phyloP scores from a whole-genome alignment of 2,113 vertebrate genomes.

The Rhinolophus ferrumequinum region DNA sequence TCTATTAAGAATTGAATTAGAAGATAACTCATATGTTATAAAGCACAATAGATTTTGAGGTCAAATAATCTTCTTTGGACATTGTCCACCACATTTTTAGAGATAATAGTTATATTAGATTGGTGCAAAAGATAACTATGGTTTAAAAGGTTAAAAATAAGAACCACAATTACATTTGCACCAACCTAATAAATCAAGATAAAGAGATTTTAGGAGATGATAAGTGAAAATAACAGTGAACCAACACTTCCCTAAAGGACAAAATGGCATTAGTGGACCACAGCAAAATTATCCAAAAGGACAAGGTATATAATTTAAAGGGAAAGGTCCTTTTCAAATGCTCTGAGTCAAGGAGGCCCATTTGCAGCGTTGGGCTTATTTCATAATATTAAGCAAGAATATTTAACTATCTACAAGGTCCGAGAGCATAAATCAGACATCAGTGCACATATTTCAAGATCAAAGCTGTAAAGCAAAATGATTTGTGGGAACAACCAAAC shows the following conservation, averaged over 20 bases:
- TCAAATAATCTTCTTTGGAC: not conserved
- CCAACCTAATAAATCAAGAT: not conserved
- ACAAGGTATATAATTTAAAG: conserved; percentile 66
- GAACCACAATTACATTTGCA: no score
- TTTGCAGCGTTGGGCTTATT: conserved; percentile 84
- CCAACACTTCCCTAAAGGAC: not conserved
- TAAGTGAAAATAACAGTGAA: not conserved
- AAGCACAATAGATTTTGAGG: not conserved
- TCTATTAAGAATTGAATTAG: not conserved
- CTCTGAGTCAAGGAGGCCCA: conserved; percentile 73
- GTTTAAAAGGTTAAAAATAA: no score
- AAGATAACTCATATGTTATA: not conserved
- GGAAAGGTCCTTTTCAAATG: conserved; percentile 81
- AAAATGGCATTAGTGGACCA: not conserved
- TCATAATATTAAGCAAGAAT: conserved; percentile 89
- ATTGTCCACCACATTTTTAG: not conserved
- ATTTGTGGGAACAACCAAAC: conserved; percentile 86
- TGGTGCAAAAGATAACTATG: no score
- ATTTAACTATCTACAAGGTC: conserved; percentile 85
- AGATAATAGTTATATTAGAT: not conserved
- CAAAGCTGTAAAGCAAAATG: conserved; percentile 87
- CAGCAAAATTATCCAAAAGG: conserved; percentile 34
- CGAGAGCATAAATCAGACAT: conserved; percentile 87
- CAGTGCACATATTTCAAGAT: conserved; percentile 88
- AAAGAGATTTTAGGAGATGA: conserved; percentile 33